phyloP scores from a whole-genome alignment of 2,113 vertebrate species.

The Austrofundulus limnaeus region DNA sequence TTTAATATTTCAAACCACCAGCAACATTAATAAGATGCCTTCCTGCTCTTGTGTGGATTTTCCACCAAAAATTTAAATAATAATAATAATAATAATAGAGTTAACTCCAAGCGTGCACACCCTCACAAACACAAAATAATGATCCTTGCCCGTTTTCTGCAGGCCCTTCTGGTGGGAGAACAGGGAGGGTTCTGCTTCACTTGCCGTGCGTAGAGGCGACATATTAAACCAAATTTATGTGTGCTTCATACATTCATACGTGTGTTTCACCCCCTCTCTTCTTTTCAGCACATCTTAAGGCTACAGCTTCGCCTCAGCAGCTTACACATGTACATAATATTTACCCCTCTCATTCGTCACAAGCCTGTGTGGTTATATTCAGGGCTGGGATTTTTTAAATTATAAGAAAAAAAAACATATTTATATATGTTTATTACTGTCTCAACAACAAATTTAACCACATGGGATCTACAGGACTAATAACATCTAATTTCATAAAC shows the following conservation, averaged over 20 bases:
- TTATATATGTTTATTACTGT: constrained; percentile 17
- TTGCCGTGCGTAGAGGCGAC: constrained; percentile 73
- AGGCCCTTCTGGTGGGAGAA: constrained; percentile 55
- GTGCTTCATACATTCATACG: constrained; percentile 27
- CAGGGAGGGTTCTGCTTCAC: constrained; percentile 71
- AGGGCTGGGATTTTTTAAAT: no score
- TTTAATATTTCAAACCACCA: not conserved
- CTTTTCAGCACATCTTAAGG: constrained; percentile 65
- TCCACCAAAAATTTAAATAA: constrained; percentile 60
- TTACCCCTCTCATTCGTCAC: constrained; percentile 60
- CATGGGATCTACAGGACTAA: not conserved
- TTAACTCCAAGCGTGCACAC: constrained; percentile 38
- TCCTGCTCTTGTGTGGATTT: constrained; percentile 33
- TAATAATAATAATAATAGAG: constrained; percentile 75
- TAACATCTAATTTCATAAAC: constrained; percentile 17
- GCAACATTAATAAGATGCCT: constrained; percentile 37
- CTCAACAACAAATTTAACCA: constrained; percentile 13
- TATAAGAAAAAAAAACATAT: constrained; percentile 15
- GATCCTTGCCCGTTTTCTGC: constrained; percentile 25
- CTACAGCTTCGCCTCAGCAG: constrained; percentile 62
- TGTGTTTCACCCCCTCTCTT: constrained; percentile 7
- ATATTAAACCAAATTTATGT: constrained; percentile 75
- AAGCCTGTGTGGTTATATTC: constrained; percentile 48
- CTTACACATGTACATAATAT: constrained; percentile 68
- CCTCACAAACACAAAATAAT: constrained; percentile 26